Evolutionary conservation across 2,888 invertebrate genomes (phyloP), one percentile per base, ranked within the genome.

Genomic region (Patella caerulea): DNA sequence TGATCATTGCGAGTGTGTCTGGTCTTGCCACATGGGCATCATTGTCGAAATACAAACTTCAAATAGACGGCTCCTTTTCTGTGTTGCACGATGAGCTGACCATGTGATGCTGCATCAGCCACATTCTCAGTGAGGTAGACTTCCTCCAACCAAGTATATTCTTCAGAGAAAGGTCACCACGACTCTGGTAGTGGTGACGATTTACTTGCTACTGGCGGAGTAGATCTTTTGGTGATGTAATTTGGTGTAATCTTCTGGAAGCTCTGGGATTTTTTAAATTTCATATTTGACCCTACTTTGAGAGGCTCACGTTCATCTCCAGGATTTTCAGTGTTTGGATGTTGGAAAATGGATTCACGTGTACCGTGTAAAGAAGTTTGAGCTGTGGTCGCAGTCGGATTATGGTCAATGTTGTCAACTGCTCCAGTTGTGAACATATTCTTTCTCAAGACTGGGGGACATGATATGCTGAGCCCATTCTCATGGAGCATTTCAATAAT

Each of bases 351-450:
- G 54, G 71, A 65, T 17, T 74, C 82, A 11, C 75, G 54, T 17
- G 81, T 79, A 4, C 80, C 81, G 78, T 81, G 78, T n/a, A 81
- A 78, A 12, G 80, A 81, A 1, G 53, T 24, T 19, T 55, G 15
- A 34, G 81, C 71, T 56, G 79, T 78, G 12, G 74, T n/a, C 52
- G 79, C 77, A 24, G 69, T 53, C 54, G 75, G 77, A 70, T 81
- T 77, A 34, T 81, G 79, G 53, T 80, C 81, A 17, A 81, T 52
- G 54, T 80, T 79, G 69, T 81, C 77, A 19, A 81, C 29, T 3
- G 56, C 73, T 52, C 59, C 79, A 59, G 65, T 73, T 59, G 73
- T 80, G 53, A 70, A 80, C 4, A 73, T 0, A 11, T 73, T 59
- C 34, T 78, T 71, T 59, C 56, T 52, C 11, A 81, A 2, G n/a